These are phyloP conservation scores for Bergia sp. DNA, from an alignment of 92 coral and sea anemone species.

Conservation along the genomic window DNA sequence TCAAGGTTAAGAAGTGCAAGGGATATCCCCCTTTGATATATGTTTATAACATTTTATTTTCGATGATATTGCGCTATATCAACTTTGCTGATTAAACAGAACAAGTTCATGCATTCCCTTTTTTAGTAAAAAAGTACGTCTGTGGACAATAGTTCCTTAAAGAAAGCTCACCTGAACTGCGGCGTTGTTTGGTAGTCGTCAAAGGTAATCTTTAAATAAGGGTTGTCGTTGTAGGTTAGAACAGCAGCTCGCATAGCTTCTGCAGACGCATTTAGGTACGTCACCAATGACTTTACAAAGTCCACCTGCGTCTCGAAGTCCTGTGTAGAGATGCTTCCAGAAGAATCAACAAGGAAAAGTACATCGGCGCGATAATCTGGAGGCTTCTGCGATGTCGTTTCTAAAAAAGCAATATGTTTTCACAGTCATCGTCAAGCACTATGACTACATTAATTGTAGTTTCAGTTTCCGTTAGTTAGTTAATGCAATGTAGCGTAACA, in stretches of 20 bases:
- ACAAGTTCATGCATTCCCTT: no score
- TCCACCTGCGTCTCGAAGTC: constrained; percentile 72
- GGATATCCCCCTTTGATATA: no score
- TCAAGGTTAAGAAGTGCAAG: no score
- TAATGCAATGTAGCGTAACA: no score
- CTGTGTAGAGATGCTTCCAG: constrained; percentile 58
- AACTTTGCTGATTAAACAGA: no score
- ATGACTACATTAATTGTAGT: no score
- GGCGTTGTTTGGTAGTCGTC: constrained; percentile 52
- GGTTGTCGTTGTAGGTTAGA: constrained; percentile 71
- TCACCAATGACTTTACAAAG: constrained; percentile 68
- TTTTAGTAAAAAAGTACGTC: no score
- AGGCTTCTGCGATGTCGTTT: constrained; percentile 44
- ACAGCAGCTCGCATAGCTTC: constrained; percentile 86
- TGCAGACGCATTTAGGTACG: constrained; percentile 71
- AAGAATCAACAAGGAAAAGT: constrained; percentile 86
- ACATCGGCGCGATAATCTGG: constrained; percentile 57
- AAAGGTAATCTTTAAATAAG: constrained; percentile 64
- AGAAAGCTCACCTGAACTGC: constrained; percentile 42
- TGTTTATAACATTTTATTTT: no score
- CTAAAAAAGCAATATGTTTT: background rate
- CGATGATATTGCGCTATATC: no score
- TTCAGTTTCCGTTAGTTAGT: no score
- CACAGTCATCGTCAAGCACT: background rate
- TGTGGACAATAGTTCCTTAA: background rate